These are phyloP conservation scores for Mustela nigripes DNA, from an alignment of 2,113 vertebrate species.

Conservation along the genomic window DNA sequence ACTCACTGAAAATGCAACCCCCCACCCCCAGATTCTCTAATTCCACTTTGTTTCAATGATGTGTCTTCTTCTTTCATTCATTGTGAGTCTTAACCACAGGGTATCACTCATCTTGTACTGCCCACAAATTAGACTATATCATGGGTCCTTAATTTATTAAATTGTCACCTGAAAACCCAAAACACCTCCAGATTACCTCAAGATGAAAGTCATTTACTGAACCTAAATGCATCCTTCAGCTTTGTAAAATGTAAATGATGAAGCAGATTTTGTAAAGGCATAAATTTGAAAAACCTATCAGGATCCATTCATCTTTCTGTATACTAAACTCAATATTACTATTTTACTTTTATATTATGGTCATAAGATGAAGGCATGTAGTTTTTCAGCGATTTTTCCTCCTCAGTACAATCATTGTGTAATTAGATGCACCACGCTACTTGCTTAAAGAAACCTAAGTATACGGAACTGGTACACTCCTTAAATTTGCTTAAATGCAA, in stretches of 20 bases:
- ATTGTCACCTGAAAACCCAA: neutral
- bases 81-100: neutral
- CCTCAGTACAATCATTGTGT: neutral
- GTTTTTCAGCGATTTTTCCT: neutral
- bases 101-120: neutral
- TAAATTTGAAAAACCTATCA: neutral
- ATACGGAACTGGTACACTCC: neutral
- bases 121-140: neutral
- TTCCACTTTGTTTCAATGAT: neutral
- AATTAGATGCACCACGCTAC: neutral
- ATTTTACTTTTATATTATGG: neutral
- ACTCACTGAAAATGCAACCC: neutral
- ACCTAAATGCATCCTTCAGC: neutral
- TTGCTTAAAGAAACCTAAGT: neutral
- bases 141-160: neutral
- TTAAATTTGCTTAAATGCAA: neutral
- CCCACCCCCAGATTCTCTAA: neutral
- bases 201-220: neutral
- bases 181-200: neutral
- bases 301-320: neutral
- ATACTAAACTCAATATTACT: neutral
- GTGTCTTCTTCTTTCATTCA: neutral
- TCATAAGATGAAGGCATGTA: neutral
- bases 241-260: neutral
- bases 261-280: neutral